These are phyloP conservation scores for Pristis pectinata DNA, from an alignment of 2,797 vertebrate species.

Conservation along the genomic window DNA sequence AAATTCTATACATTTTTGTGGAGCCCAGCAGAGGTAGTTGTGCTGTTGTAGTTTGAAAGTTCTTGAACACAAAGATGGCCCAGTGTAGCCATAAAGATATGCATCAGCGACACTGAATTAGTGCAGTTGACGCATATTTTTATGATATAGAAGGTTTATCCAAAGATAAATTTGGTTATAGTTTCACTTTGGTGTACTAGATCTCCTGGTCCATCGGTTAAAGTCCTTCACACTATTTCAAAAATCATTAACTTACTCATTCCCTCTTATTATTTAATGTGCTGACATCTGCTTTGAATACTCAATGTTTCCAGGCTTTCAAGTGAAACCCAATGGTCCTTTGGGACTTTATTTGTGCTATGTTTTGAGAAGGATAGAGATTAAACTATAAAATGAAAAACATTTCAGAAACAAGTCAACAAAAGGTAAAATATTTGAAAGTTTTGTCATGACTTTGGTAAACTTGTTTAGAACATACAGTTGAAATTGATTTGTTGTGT, in stretches of 20 bases:
- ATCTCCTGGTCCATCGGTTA: neutral
- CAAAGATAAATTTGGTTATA: conserved; percentile 6
- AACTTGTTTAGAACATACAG: neutral
- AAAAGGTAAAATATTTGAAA: neutral
- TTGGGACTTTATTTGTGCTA: neutral
- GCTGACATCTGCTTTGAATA: neutral
- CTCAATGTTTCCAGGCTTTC: neutral
- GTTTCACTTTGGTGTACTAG: neutral
- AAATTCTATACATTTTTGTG: neutral
- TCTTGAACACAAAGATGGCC: neutral
- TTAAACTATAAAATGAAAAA: conserved; percentile 3
- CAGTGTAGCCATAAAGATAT: neutral
- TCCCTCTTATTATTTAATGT: neutral
- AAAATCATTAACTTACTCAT: conserved; percentile 34
- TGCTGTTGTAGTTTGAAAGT: neutral
- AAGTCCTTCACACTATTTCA: conserved; percentile 23
- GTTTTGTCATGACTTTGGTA: neutral
- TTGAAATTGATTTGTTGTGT: neutral
- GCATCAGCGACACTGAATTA: too few species aligned
- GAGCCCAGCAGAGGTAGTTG: neutral
- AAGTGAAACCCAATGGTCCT: neutral
- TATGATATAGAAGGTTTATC: neutral
- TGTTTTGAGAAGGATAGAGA: neutral
- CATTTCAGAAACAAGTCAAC: neutral
- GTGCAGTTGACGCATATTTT: neutral